phyloP scores from a whole-genome alignment of 1,140 invertebrate species.

The Ganaspis sp. region DNA sequence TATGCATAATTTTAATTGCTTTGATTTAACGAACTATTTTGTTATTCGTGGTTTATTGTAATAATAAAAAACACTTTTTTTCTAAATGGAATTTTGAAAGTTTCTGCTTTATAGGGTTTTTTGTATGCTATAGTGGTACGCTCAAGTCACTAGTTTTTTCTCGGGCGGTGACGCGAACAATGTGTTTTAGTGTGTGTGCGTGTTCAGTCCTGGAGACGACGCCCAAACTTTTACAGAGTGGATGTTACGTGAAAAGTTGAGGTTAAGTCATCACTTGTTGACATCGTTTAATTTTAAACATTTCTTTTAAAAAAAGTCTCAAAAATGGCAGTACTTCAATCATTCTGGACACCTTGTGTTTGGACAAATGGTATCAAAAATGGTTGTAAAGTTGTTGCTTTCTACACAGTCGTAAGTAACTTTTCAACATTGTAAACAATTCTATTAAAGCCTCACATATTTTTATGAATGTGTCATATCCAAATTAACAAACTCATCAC shows the following conservation, averaged over 20 bases:
- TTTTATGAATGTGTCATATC: not conserved
- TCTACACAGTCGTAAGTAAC: slow-evolving; percentile 81
- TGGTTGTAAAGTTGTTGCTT: slow-evolving; percentile 85
- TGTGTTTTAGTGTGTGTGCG: too few species aligned
- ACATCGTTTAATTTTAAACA: not conserved
- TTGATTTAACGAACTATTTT: too few species aligned
- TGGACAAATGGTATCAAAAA: slow-evolving; percentile 87
- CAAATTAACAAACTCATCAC: not conserved
- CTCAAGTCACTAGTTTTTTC: not conserved
- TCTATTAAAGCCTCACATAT: not conserved
- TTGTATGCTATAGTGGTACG: slow-evolving; percentile 39
- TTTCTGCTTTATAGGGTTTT: too few species aligned
- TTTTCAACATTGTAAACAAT: slow-evolving; percentile 15
- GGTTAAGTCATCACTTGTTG: slow-evolving; percentile 25
- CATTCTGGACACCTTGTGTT: slow-evolving; percentile 91
- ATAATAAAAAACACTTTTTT: too few species aligned
- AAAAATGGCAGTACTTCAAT: slow-evolving; percentile 84
- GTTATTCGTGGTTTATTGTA: too few species aligned
- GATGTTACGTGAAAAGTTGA: slow-evolving; percentile 37
- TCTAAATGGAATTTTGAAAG: too few species aligned
- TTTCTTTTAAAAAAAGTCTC: not conserved
- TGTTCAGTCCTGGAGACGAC: slow-evolving; percentile 49
- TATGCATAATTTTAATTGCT: too few species aligned
- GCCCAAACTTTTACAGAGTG: slow-evolving; percentile 46
- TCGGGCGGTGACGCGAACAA: slow-evolving; percentile 42